Base-by-base conservation (phyloP, 2,113 vertebrate species). In the Plestiodon gilberti region DNA sequence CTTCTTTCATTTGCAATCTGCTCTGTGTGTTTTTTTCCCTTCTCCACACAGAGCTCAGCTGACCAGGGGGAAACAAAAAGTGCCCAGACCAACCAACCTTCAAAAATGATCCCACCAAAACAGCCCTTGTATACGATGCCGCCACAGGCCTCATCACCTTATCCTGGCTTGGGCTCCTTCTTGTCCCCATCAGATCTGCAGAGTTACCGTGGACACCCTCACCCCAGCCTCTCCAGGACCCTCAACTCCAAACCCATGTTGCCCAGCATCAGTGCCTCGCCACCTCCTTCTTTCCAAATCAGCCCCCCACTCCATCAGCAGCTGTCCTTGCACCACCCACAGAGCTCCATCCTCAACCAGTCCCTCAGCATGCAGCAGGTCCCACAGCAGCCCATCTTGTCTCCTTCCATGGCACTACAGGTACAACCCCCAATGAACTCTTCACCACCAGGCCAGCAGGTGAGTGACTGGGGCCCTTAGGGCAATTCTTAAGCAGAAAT, bases 291-390 rank as follows among this genome's bases (percentile, higher is more conserved):
- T 90, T 99, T 99, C 96, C 98, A 99, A 85, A 99, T 99, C 96
- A 99, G 98, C 96, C 98, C 98, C 48, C 96, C 98, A 0, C 97
- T 99, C 87, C 98, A 99, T 97, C 99, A 99, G 96, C 99, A 99
- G 97, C 97, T 99, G 90, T 97, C 98, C 82, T 96, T 99, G 96
- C 96, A 95, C 93, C 98, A 97, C 30, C 94, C 96, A 2, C 96
- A 99, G 98, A 97, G 97, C 94, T 95, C 98, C 89, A 97, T 99
- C 82, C 98, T 99, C 96, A 97, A 97, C 94, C 98, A 99, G 67
- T 97, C 98, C 79, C 97, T 99, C 96, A 97, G 97, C 97, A 98
- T 99, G 98, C 98, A 98, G 96, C 98, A 99, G 92, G 98, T 97
- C 92, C 97, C 98, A 89, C 98, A 98, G 94, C 98, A 99, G 95